These are phyloP conservation scores for Macrotis lagotis DNA, from an alignment of 2,113 vertebrate species.

Conservation along the genomic window DNA sequence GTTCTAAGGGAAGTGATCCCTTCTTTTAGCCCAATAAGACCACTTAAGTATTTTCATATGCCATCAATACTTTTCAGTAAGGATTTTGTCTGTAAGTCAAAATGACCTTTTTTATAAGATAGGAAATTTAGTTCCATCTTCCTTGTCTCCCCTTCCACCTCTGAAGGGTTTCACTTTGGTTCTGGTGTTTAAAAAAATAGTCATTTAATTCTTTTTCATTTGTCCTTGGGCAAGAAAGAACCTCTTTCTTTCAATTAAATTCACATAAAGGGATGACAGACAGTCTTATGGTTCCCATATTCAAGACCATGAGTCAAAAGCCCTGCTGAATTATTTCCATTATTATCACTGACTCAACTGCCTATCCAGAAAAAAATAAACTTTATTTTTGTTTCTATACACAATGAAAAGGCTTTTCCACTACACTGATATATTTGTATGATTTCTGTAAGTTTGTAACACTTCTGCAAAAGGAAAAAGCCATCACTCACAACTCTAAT, in stretches of 20 bases:
- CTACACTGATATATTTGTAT: neutral
- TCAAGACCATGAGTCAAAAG: neutral
- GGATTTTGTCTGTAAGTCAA: neutral
- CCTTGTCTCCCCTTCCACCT: neutral
- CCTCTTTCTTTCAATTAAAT: neutral
- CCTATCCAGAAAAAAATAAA: neutral
- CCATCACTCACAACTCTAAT: neutral
- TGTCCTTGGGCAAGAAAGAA: neutral
- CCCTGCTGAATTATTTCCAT: neutral
- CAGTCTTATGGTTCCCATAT: neutral
- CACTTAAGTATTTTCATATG: neutral
- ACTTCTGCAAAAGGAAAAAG: neutral
- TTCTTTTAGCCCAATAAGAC: neutral
- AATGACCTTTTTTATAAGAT: neutral
- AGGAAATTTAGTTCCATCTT: neutral
- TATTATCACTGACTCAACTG: neutral
- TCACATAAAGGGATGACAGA: neutral
- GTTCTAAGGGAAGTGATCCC: neutral
- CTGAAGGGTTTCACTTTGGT: neutral
- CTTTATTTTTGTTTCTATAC: neutral
- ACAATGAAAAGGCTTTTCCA: neutral
- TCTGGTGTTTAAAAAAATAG: neutral
- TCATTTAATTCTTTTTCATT: neutral
- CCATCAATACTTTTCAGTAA: neutral
- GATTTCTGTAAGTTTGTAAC: neutral